Evolutionary conservation across 2,797 vertebrate genomes (phyloP), one percentile per base, ranked within the genome.

Genomic region (Setipinna tenuifilis): DNA sequence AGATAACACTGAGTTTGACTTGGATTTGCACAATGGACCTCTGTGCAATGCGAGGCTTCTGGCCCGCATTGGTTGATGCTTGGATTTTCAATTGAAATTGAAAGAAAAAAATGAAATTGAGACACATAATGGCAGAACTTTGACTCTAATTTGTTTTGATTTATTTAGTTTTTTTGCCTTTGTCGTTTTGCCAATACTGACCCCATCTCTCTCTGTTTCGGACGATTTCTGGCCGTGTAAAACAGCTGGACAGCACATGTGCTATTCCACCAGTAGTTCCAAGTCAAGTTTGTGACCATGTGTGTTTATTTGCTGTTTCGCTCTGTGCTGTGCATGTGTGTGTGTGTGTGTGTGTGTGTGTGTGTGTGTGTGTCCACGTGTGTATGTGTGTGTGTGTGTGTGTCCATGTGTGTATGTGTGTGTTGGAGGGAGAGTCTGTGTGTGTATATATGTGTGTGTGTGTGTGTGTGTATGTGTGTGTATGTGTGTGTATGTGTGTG

Each of bases 211-310:
- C 90, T 90, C 84, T 90, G 4, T 54, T 54, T 54, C 85, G 90
- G 89, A 88, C 91, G 92, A 89, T 91, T 61, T 89, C 89, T 91
- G 54, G 89, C 93, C 44, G 50, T 92, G 78, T 87, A 91, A 91
- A 91, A 89, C 95, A 94, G 91, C 92, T 91, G 92, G 87, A 84
- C 89, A 93, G 92, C 93, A 95, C 93, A 92, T 94, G 93, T 78
- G 71, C 31, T 41, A 6, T 78, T 78, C 71, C 71, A 31, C 28
- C 65, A 78, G 68, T 75, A 75, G 71, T 19, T 78, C 48, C 35
- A 25, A 25, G 46, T 28, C 61, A 44, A 28, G 48, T 59, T 12
- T 82, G 61, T 46, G 83, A 84, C 11, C 59, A 61, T 81, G 85
- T 31, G 35, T 68, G 81, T 82, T 28, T 71, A 16, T 44, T 83